phyloP scores from a whole-genome alignment of 2,797 vertebrate genomes.

The Danio albolineatus region DNA sequence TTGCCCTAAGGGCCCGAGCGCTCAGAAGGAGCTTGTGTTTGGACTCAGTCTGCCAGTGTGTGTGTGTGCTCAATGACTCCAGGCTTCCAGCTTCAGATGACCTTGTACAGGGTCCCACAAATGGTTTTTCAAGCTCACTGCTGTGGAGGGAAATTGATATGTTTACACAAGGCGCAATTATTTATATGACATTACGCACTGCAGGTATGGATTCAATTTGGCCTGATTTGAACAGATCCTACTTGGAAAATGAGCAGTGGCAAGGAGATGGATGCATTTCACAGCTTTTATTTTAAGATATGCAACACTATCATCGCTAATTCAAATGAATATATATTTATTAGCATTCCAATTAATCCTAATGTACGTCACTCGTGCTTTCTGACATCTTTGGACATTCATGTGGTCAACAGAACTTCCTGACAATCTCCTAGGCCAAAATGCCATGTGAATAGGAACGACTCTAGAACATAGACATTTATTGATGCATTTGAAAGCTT shows the following conservation, averaged over 20 bases:
- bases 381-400: background rate
- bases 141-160: slow-evolving; percentile 63
- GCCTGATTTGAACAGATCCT: slow-evolving; percentile 53
- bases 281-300: background rate
- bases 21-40: slow-evolving; percentile 56
- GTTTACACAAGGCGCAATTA: slow-evolving; percentile 62
- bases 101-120: slow-evolving; percentile 65
- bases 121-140: slow-evolving; percentile 59
- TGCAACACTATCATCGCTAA: slow-evolving; percentile 15
- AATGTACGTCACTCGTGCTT: background rate
- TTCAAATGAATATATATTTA: slow-evolving; percentile 1
- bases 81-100: slow-evolving; percentile 56
- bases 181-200: slow-evolving; percentile 59
- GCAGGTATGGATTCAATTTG: slow-evolving; percentile 61
- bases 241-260: slow-evolving; percentile 43
- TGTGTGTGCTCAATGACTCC: slow-evolving; percentile 21
- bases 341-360: too few species aligned
- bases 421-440: background rate
- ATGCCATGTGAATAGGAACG: background rate
- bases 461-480: background rate
- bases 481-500: too few species aligned
- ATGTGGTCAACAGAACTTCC: background rate
- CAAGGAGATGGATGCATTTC: slow-evolving; percentile 23
- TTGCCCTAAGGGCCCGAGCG: slow-evolving; percentile 56
- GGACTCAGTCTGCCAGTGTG: background rate